These are phyloP conservation scores for Tetheella fluctuosa DNA, from an alignment of 2,888 invertebrate genomes.

Conservation along the genomic window DNA sequence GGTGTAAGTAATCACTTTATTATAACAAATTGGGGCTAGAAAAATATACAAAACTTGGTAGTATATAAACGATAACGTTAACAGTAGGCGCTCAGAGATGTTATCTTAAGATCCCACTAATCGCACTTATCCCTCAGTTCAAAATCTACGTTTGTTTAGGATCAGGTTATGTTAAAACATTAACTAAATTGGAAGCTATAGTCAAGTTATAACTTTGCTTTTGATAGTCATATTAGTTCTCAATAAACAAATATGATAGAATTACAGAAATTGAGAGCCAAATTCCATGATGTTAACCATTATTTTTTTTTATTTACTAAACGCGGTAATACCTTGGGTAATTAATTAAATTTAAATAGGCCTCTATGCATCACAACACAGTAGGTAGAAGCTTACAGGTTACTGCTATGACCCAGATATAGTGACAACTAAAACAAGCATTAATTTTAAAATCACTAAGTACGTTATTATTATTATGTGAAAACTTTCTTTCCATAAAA, in stretches of 20 bases:
- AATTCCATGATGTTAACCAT: too few relatives aligned
- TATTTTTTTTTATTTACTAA: too few relatives aligned
- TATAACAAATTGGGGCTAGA: neutral
- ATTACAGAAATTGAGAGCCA: too few relatives aligned
- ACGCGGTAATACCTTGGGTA: too few relatives aligned
- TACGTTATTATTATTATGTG: neutral
- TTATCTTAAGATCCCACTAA: slow-evolving; percentile 25
- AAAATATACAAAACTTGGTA: neutral
- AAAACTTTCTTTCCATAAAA: neutral
- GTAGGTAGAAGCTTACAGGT: too few relatives aligned
- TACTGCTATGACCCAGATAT: too few relatives aligned
- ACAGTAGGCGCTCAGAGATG: slow-evolving; percentile 27
- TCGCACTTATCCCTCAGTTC: slow-evolving; percentile 33
- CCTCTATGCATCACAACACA: too few relatives aligned
- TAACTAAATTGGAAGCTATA: too few relatives aligned
- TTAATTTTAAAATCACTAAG: neutral
- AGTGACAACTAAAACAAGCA: neutral
- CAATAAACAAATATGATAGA: too few relatives aligned
- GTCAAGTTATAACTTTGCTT: too few relatives aligned
- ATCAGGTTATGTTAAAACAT: slow-evolving; percentile 11
- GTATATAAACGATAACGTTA: slow-evolving; percentile 14
- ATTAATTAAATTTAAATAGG: too few relatives aligned
- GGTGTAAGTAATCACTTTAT: neutral
- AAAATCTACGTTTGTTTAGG: slow-evolving; percentile 29
- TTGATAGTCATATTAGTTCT: too few relatives aligned